Conservation (phyloP, 2,888 invertebrate genomes). For the Neocrepidodera transversa region DNA sequence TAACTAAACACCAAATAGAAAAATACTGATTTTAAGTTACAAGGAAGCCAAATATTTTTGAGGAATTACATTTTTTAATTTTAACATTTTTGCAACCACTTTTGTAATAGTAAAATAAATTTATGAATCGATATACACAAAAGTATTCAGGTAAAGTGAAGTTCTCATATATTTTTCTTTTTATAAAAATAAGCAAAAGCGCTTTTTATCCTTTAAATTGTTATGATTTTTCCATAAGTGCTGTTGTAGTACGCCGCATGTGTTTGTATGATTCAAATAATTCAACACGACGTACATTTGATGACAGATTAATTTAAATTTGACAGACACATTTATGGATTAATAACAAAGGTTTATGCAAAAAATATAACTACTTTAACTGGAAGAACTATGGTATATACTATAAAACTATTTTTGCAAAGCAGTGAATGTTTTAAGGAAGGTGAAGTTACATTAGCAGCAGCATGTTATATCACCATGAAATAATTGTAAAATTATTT, state of each 20-base stretch:
- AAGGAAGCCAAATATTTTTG: neutral
- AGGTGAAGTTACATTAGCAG: neutral
- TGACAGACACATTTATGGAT: too few relatives aligned
- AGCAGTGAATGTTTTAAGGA: slow-evolving; percentile 1
- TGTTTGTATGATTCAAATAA: too few relatives aligned
- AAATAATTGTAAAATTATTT: neutral
- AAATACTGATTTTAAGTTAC: neutral
- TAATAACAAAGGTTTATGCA: too few relatives aligned
- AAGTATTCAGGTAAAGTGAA: too few relatives aligned
- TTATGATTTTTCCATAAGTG: too few relatives aligned
- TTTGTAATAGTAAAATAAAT: neutral
- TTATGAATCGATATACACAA: neutral
- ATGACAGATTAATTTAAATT: too few relatives aligned
- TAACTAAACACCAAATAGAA: neutral
- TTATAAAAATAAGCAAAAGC: neutral
- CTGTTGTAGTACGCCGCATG: too few relatives aligned
- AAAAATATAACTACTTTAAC: too few relatives aligned
- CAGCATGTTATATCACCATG: neutral
- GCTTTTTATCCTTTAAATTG: too few relatives aligned
- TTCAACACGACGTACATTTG: too few relatives aligned
- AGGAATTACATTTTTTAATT: neutral
- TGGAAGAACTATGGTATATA: slow-evolving; percentile 9
- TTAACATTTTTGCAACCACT: neutral
- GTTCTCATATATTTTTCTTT: neutral
- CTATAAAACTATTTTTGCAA: neutral